Percentiles rank a stretch among this genome's conserved stretches.
Evolutionary conservation across 2,113 vertebrate genomes (phyloP).

Genomic region (Sebastes schlegelii): DNA sequence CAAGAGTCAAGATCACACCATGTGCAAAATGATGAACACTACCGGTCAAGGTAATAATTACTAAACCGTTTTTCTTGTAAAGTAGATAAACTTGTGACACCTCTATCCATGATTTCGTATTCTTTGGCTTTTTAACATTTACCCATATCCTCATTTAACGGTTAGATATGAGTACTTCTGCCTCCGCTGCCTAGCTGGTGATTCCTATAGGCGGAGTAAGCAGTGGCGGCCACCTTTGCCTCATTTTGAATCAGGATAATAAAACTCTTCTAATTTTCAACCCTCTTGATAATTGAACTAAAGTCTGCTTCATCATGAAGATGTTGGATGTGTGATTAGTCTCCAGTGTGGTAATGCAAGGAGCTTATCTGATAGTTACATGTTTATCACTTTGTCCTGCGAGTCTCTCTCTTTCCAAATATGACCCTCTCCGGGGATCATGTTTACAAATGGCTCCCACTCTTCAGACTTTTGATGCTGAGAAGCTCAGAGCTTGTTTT

Average conservation of each 20-base stretch:
- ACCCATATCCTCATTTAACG: too few relatives aligned
- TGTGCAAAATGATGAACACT: neutral
- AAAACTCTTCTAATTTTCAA: neutral
- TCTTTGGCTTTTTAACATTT: neutral
- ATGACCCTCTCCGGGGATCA: slow-evolving; percentile 47
- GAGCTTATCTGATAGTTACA: slow-evolving; percentile 32
- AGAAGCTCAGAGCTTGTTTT: slow-evolving; percentile 53
- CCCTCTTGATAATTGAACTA: neutral
- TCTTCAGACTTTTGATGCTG: slow-evolving; percentile 49
- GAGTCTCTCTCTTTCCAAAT: slow-evolving; percentile 41
- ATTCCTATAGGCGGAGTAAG: neutral
- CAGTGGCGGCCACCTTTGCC: neutral
- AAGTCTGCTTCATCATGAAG: slow-evolving; percentile 31
- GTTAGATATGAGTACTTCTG: too few relatives aligned
- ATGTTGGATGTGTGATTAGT: slow-evolving; percentile 42
- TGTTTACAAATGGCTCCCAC: slow-evolving; percentile 53
- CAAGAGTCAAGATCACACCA: neutral
- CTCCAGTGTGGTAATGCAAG: slow-evolving; percentile 29
- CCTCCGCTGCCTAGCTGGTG: neutral
- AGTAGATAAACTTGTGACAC: neutral
- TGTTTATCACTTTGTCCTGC: slow-evolving; percentile 38
- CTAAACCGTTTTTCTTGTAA: neutral
- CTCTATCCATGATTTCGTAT: neutral
- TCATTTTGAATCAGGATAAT: neutral
- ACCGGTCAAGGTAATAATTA: neutral